Percentiles rank a stretch among this genome's conserved stretches.
phyloP scores from a whole-genome alignment of 2,113 vertebrate species.

The Trogon surrucura region DNA sequence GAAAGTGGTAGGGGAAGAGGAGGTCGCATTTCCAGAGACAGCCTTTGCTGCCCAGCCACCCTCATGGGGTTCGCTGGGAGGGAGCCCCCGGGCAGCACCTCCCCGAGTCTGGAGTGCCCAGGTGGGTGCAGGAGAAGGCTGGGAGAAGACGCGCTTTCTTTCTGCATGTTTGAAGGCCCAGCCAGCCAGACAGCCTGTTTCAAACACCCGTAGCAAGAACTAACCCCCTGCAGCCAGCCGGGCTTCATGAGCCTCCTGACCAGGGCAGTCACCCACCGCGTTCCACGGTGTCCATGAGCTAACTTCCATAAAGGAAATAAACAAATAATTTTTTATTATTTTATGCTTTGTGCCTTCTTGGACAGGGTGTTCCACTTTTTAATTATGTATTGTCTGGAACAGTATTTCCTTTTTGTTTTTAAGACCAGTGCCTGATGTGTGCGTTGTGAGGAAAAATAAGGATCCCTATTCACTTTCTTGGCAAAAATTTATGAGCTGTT shows the following conservation, averaged over 20 bases:
- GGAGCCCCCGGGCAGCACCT: fast-evolving
- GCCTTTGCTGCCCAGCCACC: background rate
- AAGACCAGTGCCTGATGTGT: background rate
- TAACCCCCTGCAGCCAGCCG: background rate
- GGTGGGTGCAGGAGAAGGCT: too few relatives aligned
- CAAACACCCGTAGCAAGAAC: background rate
- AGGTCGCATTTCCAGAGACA: background rate
- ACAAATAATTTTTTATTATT: background rate
- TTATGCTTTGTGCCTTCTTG: background rate
- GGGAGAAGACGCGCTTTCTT: background rate
- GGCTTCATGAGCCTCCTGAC: too few relatives aligned
- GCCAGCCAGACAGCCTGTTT: background rate
- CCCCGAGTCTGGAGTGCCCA: background rate
- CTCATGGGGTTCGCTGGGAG: fast-evolving
- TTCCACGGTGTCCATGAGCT: background rate
- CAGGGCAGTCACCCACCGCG: fast-evolving
- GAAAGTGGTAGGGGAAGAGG: background rate
- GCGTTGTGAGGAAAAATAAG: background rate
- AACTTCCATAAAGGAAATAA: background rate
- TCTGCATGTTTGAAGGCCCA: fast-evolving
- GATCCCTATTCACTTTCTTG: background rate
- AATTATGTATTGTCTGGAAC: background rate
- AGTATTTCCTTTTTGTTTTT: background rate
- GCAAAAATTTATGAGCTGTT: background rate
- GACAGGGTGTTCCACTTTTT: background rate